These are phyloP conservation scores for Todiramphus saurophagus DNA, from an alignment of 2,113 vertebrate species.

Conservation along the genomic window DNA sequence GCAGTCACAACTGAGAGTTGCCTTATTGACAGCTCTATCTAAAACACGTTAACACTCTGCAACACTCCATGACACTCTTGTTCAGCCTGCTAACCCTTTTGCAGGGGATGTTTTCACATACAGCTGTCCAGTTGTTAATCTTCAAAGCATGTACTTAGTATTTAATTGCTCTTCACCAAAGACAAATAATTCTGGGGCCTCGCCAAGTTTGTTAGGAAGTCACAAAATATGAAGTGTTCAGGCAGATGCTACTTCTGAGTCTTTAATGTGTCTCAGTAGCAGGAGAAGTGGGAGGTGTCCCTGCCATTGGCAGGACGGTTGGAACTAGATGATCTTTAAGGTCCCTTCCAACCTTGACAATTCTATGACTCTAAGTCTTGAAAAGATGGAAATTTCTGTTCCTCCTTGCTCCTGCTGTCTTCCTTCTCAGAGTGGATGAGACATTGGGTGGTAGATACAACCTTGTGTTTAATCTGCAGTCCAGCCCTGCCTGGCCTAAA, in stretches of 20 bases:
- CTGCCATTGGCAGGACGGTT: too few species aligned
- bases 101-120: neutral
- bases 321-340: too few species aligned
- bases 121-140: neutral
- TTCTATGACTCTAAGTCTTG: neutral
- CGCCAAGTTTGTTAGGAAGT: neutral
- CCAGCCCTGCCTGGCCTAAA: neutral
- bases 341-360: too few species aligned
- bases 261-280: neutral
- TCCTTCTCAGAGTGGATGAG: neutral
- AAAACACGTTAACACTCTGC: neutral
- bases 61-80: neutral
- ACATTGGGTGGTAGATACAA: fast-evolving
- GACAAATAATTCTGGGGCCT: neutral
- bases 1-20: neutral
- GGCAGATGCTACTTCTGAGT: neutral
- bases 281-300: neutral
- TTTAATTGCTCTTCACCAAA: constrained; percentile 21
- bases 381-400: neutral
- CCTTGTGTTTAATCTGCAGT: neutral
- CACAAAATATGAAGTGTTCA: neutral
- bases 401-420: neutral
- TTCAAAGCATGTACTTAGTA: neutral
- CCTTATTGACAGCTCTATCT: neutral
- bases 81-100: neutral